A percentile compares a stretch with the other conserved stretches of the same genome.
Conservation (phyloP, 30 jellyfish, hydroid and myxozoan genomes). For the Aurelia sp. region DNA sequence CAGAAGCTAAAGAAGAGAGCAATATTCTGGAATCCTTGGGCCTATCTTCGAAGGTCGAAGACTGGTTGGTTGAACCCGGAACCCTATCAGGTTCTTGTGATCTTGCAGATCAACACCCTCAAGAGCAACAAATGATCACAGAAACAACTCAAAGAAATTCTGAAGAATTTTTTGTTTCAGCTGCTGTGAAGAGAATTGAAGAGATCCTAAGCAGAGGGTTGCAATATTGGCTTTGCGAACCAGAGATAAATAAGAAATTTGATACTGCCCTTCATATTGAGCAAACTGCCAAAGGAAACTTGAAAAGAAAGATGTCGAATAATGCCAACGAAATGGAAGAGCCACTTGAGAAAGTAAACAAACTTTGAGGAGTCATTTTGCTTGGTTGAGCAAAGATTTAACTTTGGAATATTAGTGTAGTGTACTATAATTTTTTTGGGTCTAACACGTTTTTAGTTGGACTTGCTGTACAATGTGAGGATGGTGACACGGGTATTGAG, state of each 20-base stretch:
- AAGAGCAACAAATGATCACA: not conserved
- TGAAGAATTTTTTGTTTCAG: not conserved
- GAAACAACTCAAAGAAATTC: not conserved
- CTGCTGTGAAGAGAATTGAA: not conserved
- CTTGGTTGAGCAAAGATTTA: no score
- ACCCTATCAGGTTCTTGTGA: not conserved
- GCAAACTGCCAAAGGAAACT: not conserved
- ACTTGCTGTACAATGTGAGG: no score
- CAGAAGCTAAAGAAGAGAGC: not conserved
- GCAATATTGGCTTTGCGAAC: slow-evolving; percentile 12
- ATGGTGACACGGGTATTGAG: no score
- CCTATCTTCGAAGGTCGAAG: slow-evolving; percentile 10
- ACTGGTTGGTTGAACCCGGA: slow-evolving; percentile 5
- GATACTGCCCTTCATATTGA: not conserved
- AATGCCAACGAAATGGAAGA: not conserved
- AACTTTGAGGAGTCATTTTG: no score
- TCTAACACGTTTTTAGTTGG: no score
- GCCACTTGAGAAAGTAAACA: not conserved
- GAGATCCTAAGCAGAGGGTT: not conserved
- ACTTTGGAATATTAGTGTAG: no score
- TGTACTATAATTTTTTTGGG: no score
- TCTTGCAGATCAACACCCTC: not conserved
- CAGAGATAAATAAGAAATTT: slow-evolving; percentile 4
- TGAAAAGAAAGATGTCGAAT: not conserved
- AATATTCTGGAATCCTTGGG: slow-evolving; percentile 11